Conservation (phyloP, 2,797 vertebrate genomes). For the Pelobates cultripes region DNA sequence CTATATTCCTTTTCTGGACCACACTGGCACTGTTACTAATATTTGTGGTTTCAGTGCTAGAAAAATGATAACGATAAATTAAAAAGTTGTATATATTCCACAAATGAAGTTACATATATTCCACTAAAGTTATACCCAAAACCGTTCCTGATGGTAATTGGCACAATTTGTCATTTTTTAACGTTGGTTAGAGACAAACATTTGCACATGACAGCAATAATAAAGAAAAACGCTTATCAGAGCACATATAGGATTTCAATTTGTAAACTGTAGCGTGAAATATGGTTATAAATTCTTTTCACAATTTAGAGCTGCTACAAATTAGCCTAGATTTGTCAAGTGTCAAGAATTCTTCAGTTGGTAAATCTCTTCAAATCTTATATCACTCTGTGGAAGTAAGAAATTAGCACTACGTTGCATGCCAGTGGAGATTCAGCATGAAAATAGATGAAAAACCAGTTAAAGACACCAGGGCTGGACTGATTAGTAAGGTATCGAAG, state of each 20-base stretch:
- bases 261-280: slow-evolving; percentile 3
- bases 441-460: too few species aligned
- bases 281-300: background rate
- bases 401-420: too few species aligned
- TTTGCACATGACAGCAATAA: slow-evolving; percentile 1
- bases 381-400: background rate
- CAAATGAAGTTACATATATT: background rate
- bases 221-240: slow-evolving; percentile 3
- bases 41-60: background rate
- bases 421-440: too few species aligned
- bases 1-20: background rate
- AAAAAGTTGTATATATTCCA: background rate
- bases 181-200: background rate
- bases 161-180: background rate
- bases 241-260: background rate
- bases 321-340: background rate
- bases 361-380: background rate
- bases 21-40: background rate
- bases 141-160: background rate
- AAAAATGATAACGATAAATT: background rate
- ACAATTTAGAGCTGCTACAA: background rate
- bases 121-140: background rate
- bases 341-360: background rate
- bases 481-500: too few species aligned
- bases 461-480: too few species aligned